These are phyloP conservation scores for Zingel zingel DNA, from an alignment of 2,113 vertebrate genomes.

Conservation along the genomic window DNA sequence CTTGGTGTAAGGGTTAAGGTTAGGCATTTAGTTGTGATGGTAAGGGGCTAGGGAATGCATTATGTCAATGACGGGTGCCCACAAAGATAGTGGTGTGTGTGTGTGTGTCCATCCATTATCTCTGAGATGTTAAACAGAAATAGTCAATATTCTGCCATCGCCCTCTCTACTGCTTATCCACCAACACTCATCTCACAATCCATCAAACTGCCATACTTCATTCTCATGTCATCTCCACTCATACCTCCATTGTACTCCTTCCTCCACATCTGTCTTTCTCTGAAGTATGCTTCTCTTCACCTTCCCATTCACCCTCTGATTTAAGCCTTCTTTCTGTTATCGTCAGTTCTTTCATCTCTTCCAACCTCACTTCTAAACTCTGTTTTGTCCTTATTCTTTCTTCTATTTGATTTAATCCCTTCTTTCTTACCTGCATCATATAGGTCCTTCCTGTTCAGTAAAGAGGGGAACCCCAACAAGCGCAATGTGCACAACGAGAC, in stretches of 20 bases:
- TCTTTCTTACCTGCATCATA: neutral
- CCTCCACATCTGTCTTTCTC: neutral
- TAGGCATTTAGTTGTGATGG: too few relatives aligned
- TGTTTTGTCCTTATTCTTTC: neutral
- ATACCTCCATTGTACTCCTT: neutral
- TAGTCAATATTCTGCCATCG: constrained; percentile 49
- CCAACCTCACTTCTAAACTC: neutral
- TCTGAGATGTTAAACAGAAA: constrained; percentile 69
- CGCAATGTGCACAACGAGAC: constrained; percentile 82
- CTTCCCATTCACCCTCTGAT: neutral
- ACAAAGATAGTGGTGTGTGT: too few relatives aligned
- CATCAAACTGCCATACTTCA: neutral
- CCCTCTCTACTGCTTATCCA: neutral
- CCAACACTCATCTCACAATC: constrained; percentile 1
- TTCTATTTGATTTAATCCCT: neutral
- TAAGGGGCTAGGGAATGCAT: too few relatives aligned
- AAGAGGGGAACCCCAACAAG: constrained; percentile 83
- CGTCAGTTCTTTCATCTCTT: neutral
- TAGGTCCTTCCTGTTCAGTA: constrained; percentile 81
- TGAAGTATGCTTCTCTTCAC: neutral
- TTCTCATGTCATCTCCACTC: neutral
- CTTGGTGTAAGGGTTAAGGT: too few relatives aligned
- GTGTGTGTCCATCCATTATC: constrained; percentile 40
- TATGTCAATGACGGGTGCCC: too few relatives aligned
- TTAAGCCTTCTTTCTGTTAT: neutral